A percentile compares a stretch with the other conserved stretches of the same genome.
Evolutionary conservation across 2,888 invertebrate genomes (phyloP).

Genomic region (Pyrochroa serraticornis): DNA sequence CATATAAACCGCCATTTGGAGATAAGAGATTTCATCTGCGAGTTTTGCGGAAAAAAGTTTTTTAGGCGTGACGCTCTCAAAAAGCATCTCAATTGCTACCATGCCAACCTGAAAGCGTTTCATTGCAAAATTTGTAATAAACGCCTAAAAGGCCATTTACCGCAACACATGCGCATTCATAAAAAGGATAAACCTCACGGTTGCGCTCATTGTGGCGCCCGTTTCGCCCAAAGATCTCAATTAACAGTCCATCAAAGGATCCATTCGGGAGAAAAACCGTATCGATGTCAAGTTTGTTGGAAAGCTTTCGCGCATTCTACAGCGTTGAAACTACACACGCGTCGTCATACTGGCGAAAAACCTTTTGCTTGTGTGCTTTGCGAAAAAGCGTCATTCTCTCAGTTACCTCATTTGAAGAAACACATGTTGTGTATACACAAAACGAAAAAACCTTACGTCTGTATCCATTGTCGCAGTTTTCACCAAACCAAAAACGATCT

Average conservation of each 20-base stretch:
- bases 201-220: constrained; percentile 78
- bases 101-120: constrained; percentile 75
- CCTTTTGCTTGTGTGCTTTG: constrained; percentile 78
- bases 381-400: constrained; percentile 74
- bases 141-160: constrained; percentile 78
- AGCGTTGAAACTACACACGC: constrained; percentile 80
- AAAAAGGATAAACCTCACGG: constrained; percentile 76
- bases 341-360: constrained; percentile 85
- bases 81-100: constrained; percentile 77
- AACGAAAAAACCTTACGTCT: constrained; percentile 78
- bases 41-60: constrained; percentile 81
- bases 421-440: constrained; percentile 88
- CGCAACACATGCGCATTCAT: constrained; percentile 84
- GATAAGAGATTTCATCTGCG: constrained; percentile 77
- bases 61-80: constrained; percentile 75
- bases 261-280: constrained; percentile 86
- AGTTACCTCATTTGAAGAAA: constrained; percentile 85
- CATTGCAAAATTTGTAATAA: constrained; percentile 83
- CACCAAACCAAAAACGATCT: constrained; percentile 79
- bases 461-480: constrained; percentile 73
- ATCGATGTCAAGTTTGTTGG: constrained; percentile 80
- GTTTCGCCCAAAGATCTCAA: constrained; percentile 84
- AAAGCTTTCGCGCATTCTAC: constrained; percentile 84
- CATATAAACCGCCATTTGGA: constrained; percentile 76
- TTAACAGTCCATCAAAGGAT: constrained; percentile 81